Base-by-base conservation (phyloP, 2,888 invertebrate species). In the Azorinus chamasolen region DNA sequence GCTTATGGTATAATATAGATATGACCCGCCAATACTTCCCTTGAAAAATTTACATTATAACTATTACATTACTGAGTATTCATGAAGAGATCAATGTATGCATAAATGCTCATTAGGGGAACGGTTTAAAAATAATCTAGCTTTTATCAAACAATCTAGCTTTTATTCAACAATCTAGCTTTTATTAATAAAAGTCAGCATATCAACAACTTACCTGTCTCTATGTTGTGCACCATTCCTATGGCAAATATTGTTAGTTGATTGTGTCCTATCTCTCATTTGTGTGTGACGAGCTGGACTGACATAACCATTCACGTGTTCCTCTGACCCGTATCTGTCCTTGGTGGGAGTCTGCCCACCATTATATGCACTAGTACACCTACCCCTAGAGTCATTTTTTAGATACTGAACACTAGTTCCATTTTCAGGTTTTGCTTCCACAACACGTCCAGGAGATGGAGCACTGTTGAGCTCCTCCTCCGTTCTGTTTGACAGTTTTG, bases 401-500 rank as follows among this genome's bases (percentile, higher is more conserved):
- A 27, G 4, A 59, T 32, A 24, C 10, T 59, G 59, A 22, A 32
- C 46, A 27, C 22, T 32, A 32, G 24, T 27, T 12, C 16, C 16
- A 27, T 46, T 48, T 39, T 71, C 51, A 25, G 59, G 48, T 25
- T 69, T 65, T 8, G 65, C 39, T 50, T 88, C 85, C 22, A 83
- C 81, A 24, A 90, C 84, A 55, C 88, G 86, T 6, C 88, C 88
- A 27, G 90, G 89, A 16, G 90, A 89, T 0, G 88, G 83, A 46
- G 84, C 86, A 32, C 64, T 66, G 16, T 87, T 81, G 1, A 87
- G 72, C 20, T 84, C 84, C 58, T 88, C 84, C 48, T 82, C 84
- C 50, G 88, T 87, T 76, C 89, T 85, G 16, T 88, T 88, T 10
- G 88, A 86, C 45, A 90, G 83, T 71, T 89, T 89, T 54, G 88